Evolutionary conservation across 1,140 invertebrate species (phyloP).

Genomic region (Heterodera carotae): DNA sequence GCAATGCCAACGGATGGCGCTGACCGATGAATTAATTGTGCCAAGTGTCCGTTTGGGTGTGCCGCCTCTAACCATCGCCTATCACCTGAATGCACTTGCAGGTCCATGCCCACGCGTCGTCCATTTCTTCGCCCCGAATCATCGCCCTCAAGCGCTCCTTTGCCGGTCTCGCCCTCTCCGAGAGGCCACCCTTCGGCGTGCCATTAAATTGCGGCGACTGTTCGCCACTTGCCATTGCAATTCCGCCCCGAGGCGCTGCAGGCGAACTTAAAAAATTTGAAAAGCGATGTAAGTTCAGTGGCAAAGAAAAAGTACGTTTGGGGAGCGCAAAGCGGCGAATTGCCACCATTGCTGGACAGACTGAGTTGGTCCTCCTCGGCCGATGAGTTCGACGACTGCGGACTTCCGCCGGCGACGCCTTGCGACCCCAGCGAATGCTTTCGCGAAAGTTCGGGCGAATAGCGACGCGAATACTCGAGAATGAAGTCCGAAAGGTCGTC

Average conservation of each 20-base stretch:
- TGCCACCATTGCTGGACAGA: constrained; percentile 21
- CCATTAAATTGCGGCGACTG: neutral
- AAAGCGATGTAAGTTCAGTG: no score
- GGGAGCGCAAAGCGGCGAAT: constrained; percentile 53
- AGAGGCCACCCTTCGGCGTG: neutral
- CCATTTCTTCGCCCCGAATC: constrained; percentile 60
- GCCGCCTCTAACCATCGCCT: neutral
- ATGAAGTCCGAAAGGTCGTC: constrained; percentile 64
- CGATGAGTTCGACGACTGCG: constrained; percentile 8
- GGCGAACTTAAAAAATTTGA: constrained; percentile 47
- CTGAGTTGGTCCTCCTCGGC: constrained; percentile 9
- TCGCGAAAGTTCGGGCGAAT: constrained; percentile 32
- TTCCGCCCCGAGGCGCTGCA: constrained; percentile 47
- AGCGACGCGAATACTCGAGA: constrained; percentile 63
- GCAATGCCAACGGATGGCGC: constrained; percentile 51
- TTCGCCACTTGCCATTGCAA: constrained; percentile 23
- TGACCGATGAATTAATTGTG: neutral
- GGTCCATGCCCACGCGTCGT: constrained; percentile 64
- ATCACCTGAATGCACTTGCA: constrained; percentile 60
- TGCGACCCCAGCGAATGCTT: constrained; percentile 11
- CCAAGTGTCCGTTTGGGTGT: neutral
- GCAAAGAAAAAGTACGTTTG: constrained; percentile 28
- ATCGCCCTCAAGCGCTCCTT: constrained; percentile 55
- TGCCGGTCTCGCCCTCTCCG: constrained; percentile 39
- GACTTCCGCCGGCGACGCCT: constrained; percentile 1